Percentiles rank a stretch among this genome's conserved stretches.
These are phyloP conservation scores for Rhagologus leucostigma DNA, from an alignment of 2,113 vertebrate species.

Conservation along the genomic window DNA sequence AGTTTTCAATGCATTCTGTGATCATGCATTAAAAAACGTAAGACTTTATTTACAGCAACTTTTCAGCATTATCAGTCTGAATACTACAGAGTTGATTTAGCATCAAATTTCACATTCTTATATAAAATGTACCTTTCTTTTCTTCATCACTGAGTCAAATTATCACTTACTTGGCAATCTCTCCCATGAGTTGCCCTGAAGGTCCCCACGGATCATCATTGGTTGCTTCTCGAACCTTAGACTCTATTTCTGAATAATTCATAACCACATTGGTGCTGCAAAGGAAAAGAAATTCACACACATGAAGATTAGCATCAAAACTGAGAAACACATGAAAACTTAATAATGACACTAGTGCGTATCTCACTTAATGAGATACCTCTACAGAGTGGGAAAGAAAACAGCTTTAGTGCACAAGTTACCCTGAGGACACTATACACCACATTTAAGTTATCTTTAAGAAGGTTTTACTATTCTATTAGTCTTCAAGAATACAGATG, in stretches of 20 bases:
- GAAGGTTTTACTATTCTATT: slow-evolving; percentile 73
- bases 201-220: slow-evolving; percentile 99
- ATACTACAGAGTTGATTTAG: not conserved
- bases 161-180: slow-evolving; percentile 94
- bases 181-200: slow-evolving; percentile 96
- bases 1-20: not conserved
- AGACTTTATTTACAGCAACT: not conserved
- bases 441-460: slow-evolving; percentile 70
- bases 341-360: slow-evolving; percentile 76
- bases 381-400: slow-evolving; percentile 67
- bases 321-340: slow-evolving; percentile 82
- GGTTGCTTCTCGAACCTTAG: slow-evolving; percentile 99
- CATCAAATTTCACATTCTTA: slow-evolving; percentile 52
- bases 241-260: slow-evolving; percentile 99
- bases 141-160: slow-evolving; percentile 74
- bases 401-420: slow-evolving; percentile 65
- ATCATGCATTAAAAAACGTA: not conserved
- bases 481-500: slow-evolving; percentile 67
- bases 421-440: slow-evolving; percentile 70
- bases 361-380: slow-evolving; percentile 77
- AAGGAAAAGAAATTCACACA: slow-evolving; percentile 69
- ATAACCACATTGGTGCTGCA: slow-evolving; percentile 98
- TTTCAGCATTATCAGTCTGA: not conserved
- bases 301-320: slow-evolving; percentile 82
- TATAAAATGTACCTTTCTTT: slow-evolving; percentile 65